These are phyloP conservation scores for Clitarchus hookeri DNA, from an alignment of 2,888 invertebrate genomes.

Conservation along the genomic window DNA sequence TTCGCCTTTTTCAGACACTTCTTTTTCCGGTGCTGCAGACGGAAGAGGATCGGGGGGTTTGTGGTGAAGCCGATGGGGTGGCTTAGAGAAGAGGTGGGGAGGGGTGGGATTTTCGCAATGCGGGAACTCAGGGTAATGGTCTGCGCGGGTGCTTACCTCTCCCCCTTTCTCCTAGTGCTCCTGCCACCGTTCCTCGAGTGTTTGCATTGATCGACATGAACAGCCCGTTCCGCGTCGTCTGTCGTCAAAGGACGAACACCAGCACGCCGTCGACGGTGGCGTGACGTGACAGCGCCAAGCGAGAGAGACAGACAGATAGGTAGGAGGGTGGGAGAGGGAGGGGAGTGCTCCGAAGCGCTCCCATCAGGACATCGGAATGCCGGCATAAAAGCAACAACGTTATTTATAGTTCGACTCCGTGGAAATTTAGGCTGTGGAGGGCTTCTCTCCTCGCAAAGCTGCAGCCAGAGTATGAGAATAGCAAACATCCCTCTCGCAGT, in stretches of 20 bases:
- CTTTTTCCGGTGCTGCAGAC: background rate
- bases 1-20: background rate
- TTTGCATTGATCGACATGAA: conserved; percentile 1
- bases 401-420: background rate
- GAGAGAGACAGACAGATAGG: background rate
- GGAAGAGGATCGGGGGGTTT: background rate
- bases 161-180: background rate
- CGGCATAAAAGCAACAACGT: background rate
- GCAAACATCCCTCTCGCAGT: too few relatives aligned
- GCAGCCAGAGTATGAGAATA: too few relatives aligned
- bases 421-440: too few relatives aligned
- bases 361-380: background rate
- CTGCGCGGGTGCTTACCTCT: background rate
- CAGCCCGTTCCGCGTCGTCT: background rate
- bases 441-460: too few relatives aligned
- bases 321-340: background rate
- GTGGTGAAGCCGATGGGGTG: background rate
- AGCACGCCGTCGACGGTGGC: background rate
- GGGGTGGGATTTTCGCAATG: background rate
- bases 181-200: background rate
- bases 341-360: background rate
- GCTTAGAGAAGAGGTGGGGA: background rate
- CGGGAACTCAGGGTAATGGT: background rate
- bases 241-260: background rate
- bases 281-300: background rate